Base-by-base conservation (phyloP, 2,797 vertebrate genomes). In the Staurois parvus region DNA sequence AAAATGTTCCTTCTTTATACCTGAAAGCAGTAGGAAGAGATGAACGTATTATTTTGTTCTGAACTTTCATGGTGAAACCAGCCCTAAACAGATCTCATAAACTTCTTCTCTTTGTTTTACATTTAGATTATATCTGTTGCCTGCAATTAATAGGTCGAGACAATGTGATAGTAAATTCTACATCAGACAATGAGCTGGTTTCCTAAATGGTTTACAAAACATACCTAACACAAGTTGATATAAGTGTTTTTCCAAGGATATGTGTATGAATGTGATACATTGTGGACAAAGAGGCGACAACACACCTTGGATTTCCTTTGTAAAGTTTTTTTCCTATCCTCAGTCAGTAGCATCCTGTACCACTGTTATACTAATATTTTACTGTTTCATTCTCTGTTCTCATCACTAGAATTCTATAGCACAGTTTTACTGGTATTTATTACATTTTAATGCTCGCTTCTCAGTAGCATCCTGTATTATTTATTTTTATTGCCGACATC, bases 181-280 rank as follows among this genome's bases (percentile, higher is more conserved):
- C 24, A 59, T 24, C 19, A n/a, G 52, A 59, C 52, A 59, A 59
- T 59, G 7, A 59, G 21, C 6, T 7, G 4, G 21, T 59, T 59
- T 59, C 52, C 52, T 21, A 24, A 21, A 59, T 59, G 52, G 52
- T 59, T 59, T 59, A 59, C 52, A 59, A 45, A 79, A 56, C 32
- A 70, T 80, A 30, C 42, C 24, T 26, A 56, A 26, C 48, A 80
- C 28, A 19, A 56, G 68, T 81, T 59, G 48, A 62, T 17, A 26
- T 64, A 81, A 81, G 79, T 81, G 69, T 62, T 73, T 81, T 81
- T 81, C 79, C 68, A 81, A 72, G n/a, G 79, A 59, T 81, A 62
- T 26, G 69, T 81, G 24, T 76, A 69, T 67, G 45, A 68, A 73
- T 45, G 59, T 83, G 29, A 45, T 67, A 28, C 28, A 76, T 52